Evolutionary conservation across 2,113 vertebrate genomes (phyloP).

Genomic region (Albula goreensis): DNA sequence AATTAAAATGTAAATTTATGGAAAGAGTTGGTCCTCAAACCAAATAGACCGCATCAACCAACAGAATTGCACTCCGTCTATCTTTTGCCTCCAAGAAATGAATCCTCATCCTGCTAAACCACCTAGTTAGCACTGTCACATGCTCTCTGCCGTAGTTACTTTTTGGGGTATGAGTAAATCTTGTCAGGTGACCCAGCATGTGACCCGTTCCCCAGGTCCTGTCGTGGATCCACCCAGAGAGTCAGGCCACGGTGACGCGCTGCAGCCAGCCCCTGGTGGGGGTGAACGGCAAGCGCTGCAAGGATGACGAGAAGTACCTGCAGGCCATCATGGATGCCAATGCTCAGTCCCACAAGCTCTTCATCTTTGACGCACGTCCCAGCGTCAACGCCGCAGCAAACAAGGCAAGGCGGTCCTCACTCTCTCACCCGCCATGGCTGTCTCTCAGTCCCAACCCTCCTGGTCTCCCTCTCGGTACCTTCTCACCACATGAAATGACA

Average conservation of each 20-base stretch:
- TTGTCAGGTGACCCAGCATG: not conserved
- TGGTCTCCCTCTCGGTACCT: not conserved
- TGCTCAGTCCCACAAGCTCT: slow-evolving; percentile 95
- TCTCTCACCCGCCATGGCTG: not conserved
- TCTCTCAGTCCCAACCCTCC: not conserved
- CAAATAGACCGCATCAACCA: too few species aligned
- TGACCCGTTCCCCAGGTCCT: slow-evolving; percentile 74
- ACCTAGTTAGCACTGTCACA: not conserved
- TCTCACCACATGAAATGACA: not conserved
- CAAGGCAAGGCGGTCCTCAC: slow-evolving; percentile 70
- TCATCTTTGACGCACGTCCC: slow-evolving; percentile 94
- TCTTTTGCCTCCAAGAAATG: too few species aligned
- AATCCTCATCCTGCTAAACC: too few species aligned
- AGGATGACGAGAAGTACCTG: slow-evolving; percentile 94
- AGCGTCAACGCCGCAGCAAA: slow-evolving; percentile 94
- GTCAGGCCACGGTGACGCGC: slow-evolving; percentile 89
- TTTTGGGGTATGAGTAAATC: not conserved
- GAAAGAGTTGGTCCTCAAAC: too few species aligned
- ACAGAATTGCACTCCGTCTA: too few species aligned
- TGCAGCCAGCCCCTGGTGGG: slow-evolving; percentile 96
- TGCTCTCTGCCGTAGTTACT: not conserved
- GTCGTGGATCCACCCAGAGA: slow-evolving; percentile 98
- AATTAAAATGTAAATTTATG: too few species aligned
- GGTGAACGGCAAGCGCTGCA: slow-evolving; percentile 88
- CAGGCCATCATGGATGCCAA: slow-evolving; percentile 97